These are phyloP conservation scores for Decapterus maruadsi DNA, from an alignment of 2,797 vertebrate genomes.

Conservation along the genomic window DNA sequence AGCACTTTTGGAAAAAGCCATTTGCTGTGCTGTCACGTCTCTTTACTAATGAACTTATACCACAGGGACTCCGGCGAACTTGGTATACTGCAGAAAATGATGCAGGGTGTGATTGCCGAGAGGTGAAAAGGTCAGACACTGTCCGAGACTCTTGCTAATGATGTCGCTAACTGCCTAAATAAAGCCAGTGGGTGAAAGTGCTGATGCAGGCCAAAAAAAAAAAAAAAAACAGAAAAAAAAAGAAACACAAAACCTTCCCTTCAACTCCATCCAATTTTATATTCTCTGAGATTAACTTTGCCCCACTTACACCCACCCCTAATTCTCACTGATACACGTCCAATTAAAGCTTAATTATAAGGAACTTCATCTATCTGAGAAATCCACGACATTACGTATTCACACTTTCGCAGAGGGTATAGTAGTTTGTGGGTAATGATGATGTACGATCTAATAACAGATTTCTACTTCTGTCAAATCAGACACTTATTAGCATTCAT, in stretches of 20 bases:
- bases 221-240: constrained; percentile 22
- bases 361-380: constrained; percentile 68
- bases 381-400: constrained; percentile 52
- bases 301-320: constrained; percentile 39
- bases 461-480: constrained; percentile 73
- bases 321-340: constrained; percentile 61
- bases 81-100: constrained; percentile 58
- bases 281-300: constrained; percentile 61
- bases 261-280: constrained; percentile 47
- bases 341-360: constrained; percentile 76
- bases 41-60: constrained; percentile 70
- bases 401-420: constrained; percentile 55
- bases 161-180: constrained; percentile 70
- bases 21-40: constrained; percentile 58
- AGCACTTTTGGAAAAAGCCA: constrained; percentile 27
- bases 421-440: constrained; percentile 74
- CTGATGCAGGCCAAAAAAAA: constrained; percentile 56
- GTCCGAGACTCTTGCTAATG: constrained; percentile 71
- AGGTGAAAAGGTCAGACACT: constrained; percentile 70
- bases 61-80: constrained; percentile 54
- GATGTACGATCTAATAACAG: constrained; percentile 76
- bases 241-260: constrained; percentile 23
- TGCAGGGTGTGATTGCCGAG: constrained; percentile 49
- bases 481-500: constrained; percentile 75
- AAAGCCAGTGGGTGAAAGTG: constrained; percentile 55